These are phyloP conservation scores for Sebastes dallii DNA, from an alignment of 2,797 vertebrate species.

Conservation along the genomic window DNA sequence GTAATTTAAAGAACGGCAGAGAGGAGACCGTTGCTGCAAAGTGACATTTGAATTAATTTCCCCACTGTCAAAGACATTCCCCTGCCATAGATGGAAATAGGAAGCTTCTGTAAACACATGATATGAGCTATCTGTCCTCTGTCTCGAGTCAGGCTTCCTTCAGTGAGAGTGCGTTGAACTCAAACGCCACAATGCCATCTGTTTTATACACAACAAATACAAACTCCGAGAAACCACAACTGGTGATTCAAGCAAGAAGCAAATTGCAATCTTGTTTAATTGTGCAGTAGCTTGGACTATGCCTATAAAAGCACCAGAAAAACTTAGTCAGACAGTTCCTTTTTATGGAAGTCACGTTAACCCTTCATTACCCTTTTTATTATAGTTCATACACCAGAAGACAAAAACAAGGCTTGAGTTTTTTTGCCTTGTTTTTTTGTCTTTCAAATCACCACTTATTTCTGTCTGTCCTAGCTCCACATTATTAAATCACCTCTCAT, in stretches of 20 bases:
- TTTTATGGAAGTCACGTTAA: slow-evolving; percentile 15
- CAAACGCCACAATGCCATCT: slow-evolving; percentile 4
- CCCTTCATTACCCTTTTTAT: slow-evolving; percentile 28
- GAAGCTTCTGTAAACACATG: slow-evolving; percentile 66
- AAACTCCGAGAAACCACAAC: slow-evolving; percentile 22
- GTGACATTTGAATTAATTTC: slow-evolving; percentile 67
- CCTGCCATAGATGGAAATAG: slow-evolving; percentile 48
- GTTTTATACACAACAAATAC: slow-evolving; percentile 30
- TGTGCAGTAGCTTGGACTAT: slow-evolving; percentile 12
- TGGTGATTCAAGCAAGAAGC: slow-evolving; percentile 23
- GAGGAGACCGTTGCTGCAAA: slow-evolving; percentile 35
- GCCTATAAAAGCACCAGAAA: slow-evolving; percentile 1
- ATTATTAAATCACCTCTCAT: slow-evolving; percentile 20
- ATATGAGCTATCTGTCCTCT: slow-evolving; percentile 54
- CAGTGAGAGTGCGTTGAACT: background rate
- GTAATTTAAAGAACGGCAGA: slow-evolving; percentile 54
- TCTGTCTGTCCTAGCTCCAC: background rate
- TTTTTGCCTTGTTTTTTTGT: background rate
- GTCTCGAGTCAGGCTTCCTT: slow-evolving; percentile 37
- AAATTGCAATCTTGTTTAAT: slow-evolving; percentile 29
- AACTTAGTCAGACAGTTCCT: background rate
- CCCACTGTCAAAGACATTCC: slow-evolving; percentile 43
- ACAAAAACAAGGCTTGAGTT: background rate
- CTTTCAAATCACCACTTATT: slow-evolving; percentile 6
- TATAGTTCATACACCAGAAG: background rate